These are phyloP conservation scores for Orcinus orca DNA, from an alignment of 2,113 vertebrate species.

Conservation along the genomic window DNA sequence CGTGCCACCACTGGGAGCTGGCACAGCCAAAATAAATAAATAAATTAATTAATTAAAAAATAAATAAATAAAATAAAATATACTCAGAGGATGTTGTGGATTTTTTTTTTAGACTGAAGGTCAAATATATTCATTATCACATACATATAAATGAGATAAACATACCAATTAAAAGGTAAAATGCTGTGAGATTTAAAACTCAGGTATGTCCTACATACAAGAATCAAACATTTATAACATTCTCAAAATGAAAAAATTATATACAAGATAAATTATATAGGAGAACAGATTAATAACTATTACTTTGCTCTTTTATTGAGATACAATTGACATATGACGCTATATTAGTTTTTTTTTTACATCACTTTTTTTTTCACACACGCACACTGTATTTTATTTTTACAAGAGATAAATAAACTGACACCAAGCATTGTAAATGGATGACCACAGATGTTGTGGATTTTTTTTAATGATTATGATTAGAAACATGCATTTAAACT, in stretches of 20 bases:
- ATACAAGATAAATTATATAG: not conserved
- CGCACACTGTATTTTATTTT: too few relatives aligned
- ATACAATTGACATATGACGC: not conserved
- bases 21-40: too few relatives aligned
- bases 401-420: too few relatives aligned
- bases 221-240: not conserved
- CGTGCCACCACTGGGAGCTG: too few relatives aligned
- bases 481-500: not conserved
- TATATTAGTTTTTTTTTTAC: not conserved
- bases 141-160: not conserved
- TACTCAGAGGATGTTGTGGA: not conserved
- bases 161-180: not conserved
- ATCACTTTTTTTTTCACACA: too few relatives aligned
- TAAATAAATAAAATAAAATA: not conserved
- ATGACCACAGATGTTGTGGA: too few relatives aligned
- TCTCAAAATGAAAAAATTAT: not conserved
- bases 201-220: not conserved
- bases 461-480: not conserved
- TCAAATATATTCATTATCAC: not conserved
- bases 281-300: not conserved
- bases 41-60: too few relatives aligned
- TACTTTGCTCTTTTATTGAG: not conserved
- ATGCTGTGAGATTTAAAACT: not conserved
- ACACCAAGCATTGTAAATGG: too few relatives aligned
- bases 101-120: not conserved